A percentile compares a stretch with the other conserved stretches of the same genome.
Evolutionary conservation across 2,888 invertebrate species (phyloP).

Genomic region (Strigamia maritima): DNA sequence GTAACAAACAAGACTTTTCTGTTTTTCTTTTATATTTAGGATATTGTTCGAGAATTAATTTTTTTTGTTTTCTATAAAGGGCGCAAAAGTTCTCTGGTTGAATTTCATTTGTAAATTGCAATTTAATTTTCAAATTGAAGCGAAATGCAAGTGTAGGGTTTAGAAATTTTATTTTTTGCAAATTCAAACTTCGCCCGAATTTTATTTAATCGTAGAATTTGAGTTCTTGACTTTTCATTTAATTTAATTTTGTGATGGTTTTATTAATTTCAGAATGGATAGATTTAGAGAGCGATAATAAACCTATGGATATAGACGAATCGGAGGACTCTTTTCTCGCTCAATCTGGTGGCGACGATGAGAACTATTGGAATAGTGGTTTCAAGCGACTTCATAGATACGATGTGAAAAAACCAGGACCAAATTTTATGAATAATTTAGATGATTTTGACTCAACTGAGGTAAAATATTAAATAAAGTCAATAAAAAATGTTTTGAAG

Average conservation of each 20-base stretch:
- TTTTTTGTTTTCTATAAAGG: neutral
- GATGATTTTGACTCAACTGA: constrained; percentile 53
- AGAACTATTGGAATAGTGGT: constrained; percentile 59
- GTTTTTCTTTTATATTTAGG: neutral
- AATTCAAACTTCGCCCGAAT: no score
- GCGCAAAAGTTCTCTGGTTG: neutral
- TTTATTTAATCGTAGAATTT: no score
- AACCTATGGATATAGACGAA: neutral
- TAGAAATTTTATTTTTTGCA: neutral
- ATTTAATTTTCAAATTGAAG: neutral
- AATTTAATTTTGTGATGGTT: neutral
- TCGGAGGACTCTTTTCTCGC: neutral
- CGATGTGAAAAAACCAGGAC: constrained; percentile 94
- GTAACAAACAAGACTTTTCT: neutral
- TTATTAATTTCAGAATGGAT: neutral
- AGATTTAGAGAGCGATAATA: neutral
- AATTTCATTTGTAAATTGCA: neutral
- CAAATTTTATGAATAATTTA: constrained; percentile 67
- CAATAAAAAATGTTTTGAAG: neutral
- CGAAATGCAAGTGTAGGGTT: no score
- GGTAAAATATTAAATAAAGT: neutral
- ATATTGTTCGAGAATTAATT: neutral
- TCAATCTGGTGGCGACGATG: neutral
- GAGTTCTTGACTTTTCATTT: neutral
- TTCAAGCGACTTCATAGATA: constrained; percentile 84